Evolutionary conservation across 2,113 vertebrate species (phyloP), one percentile per base, ranked within the genome.

Genomic region (Gopherus flavomarginatus): DNA sequence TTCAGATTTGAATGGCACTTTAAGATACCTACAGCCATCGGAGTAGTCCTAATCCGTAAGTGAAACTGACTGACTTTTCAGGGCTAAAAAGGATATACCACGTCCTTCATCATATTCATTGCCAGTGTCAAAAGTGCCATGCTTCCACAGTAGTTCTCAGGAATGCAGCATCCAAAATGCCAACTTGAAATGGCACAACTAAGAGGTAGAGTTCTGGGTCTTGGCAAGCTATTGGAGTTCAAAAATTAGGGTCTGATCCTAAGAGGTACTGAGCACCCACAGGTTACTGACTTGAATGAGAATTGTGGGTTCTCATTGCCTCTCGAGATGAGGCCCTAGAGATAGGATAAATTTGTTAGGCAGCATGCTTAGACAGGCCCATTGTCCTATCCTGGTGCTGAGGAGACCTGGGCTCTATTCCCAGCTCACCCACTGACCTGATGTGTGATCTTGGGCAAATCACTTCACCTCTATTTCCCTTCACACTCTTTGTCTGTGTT

Each of bases 291-390:
- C 42, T 53, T 87, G 38, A 80, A 95, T 88, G 89, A 78, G 75
- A 94, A 95, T 94, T 96, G 85, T 21, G 93, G 89, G 87, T 97
- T 97, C 56, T 91, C 75, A 82, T 52, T 29, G 13, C 26, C 26
- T 47, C 75, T 26, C 3, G 24, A 27, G 86, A 91, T 87, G 95
- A 82, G 42, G 54, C 59, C 1, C 4, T 94, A 90, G 95, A 83
- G 79, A 92, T 42, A n/a, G 38, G 72, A 50, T 90, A 87, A 14
- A 24, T 91, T 88, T 88, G 49, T 53, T 47, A 77, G 31, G 24
- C n/a, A 44, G 26, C 6, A 29, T 44, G 24, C 38, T 77, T 47
- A 27, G 22, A 47, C 14, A 78, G 42, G 12, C 53, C 82, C 82
- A 69, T 1, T 2, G 27, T 0, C 0, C n/a, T 87, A 53, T 22